Evolutionary conservation across 2,797 vertebrate genomes (phyloP), one percentile per base, ranked within the genome.

Genomic region (Sarcoramphus papa): DNA sequence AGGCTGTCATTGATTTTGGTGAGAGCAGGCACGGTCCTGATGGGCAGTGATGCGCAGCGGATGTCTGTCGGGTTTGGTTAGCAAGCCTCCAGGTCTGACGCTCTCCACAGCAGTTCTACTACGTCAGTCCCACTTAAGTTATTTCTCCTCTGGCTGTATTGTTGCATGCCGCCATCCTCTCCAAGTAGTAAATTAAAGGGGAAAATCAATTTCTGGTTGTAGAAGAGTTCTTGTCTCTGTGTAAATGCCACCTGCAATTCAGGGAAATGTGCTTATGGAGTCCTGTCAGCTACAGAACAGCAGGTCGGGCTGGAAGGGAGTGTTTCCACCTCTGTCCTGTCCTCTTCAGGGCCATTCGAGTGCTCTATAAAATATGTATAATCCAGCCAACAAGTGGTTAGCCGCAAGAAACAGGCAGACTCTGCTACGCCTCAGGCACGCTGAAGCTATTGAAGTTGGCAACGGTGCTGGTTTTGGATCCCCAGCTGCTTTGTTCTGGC

Each of bases 401-500:
- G 37, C 30, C 1, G 3, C 45, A 47, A 86, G 50, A 60, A 86
- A 40, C 10, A 45, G 27, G 22, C 1, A 2, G 41, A 15, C 37
- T 68, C 27, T 56, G 14, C 27, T 63, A 6, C 1, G 3, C 14
- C 20, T 60, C 22, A 22, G 69, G 37, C 19, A 56, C 2, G 1
- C 31, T 23, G 48, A 60, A 19, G n/a, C 35, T 45, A 15, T 30
- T 48, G 33, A 60, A 35, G 41, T n/a, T 74, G 41, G 21, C 31
- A 70, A 4, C 0, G 0, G 25, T 59, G 40, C 53, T 76, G 20
- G 1, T 12, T 63, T 85, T 40, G 9, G 41, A 43, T 63, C 57
- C n/a, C 85, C 15, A 5, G 19, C 80, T 84, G 67, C 40, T 74
- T 74, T 62, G 6, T 35, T 69, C n/a, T 24, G 56, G 22, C 22